Evolutionary conservation across 2,113 vertebrate genomes (phyloP).

Genomic region (Gallinago jamesoni): DNA sequence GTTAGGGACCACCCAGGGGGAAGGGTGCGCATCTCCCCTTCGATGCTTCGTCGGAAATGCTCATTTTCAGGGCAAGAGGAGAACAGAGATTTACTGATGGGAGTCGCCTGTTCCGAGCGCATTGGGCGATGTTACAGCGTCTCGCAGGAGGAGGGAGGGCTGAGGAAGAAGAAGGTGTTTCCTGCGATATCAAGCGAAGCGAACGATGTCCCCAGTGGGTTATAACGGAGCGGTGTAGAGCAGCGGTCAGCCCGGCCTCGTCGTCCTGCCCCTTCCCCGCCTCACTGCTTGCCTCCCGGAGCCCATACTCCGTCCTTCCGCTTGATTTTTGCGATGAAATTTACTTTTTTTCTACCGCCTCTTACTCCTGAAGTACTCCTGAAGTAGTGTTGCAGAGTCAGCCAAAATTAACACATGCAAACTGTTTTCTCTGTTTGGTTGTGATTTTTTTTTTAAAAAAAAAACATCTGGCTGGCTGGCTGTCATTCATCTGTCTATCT

Average conservation of each 20-base stretch:
- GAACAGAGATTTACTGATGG: background rate
- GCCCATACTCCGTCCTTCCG: background rate
- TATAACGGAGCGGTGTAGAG: background rate
- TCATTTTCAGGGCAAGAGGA: background rate
- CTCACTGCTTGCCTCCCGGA: background rate
- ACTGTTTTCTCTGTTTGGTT: background rate
- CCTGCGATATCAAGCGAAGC: background rate
- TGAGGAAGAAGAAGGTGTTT: slow-evolving; percentile 3
- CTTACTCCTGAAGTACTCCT: background rate
- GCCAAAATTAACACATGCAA: background rate
- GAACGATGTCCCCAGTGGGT: background rate
- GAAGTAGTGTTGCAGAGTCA: background rate
- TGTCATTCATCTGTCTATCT: background rate
- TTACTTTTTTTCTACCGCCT: background rate
- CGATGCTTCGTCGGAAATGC: background rate
- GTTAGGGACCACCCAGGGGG: background rate
- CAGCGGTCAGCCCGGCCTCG: background rate
- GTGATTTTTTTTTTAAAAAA: too few relatives aligned
- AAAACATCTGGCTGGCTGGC: background rate
- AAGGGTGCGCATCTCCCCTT: background rate
- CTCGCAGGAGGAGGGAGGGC: background rate
- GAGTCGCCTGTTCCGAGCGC: background rate
- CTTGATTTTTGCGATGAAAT: background rate
- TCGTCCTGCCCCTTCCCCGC: background rate
- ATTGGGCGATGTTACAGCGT: background rate